Percentiles rank a stretch among this genome's conserved stretches.
These are phyloP conservation scores for Brachionichthys hirsutus DNA, from an alignment of 2,113 vertebrate genomes.

Conservation along the genomic window DNA sequence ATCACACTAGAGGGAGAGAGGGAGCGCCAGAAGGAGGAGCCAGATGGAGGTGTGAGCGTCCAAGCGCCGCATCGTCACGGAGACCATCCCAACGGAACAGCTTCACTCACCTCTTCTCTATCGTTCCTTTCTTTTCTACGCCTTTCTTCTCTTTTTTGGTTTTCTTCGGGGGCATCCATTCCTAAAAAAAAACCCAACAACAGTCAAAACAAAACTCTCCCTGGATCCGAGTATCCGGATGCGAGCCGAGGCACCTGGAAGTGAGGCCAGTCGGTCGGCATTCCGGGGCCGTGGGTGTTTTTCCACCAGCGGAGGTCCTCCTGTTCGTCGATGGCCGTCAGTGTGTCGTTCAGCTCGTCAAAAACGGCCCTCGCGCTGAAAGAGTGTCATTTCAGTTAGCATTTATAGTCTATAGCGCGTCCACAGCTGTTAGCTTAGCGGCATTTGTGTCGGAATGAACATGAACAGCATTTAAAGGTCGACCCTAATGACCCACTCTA, in stretches of 20 bases:
- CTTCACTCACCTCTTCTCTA: slow-evolving; percentile 73
- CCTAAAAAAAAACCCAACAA: slow-evolving; percentile 49
- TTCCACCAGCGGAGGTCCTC: slow-evolving; percentile 85
- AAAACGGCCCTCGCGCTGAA: slow-evolving; percentile 70
- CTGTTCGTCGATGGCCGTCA: slow-evolving; percentile 76
- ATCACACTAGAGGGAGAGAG: slow-evolving; percentile 49
- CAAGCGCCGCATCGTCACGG: neutral
- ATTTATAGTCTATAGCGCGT: no score
- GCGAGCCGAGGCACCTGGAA: slow-evolving; percentile 71
- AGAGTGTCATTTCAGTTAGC: neutral
- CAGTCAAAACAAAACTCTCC: neutral
- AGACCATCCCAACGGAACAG: neutral
- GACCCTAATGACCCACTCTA: neutral
- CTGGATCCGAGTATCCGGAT: neutral
- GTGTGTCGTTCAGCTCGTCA: slow-evolving; percentile 73
- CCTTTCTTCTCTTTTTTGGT: slow-evolving; percentile 77
- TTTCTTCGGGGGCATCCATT: slow-evolving; percentile 79
- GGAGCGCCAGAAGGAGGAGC: neutral
- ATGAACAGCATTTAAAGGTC: slow-evolving; percentile 19
- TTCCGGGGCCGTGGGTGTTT: slow-evolving; percentile 81
- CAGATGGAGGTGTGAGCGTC: neutral
- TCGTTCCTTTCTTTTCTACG: slow-evolving; percentile 65
- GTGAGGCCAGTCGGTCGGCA: slow-evolving; percentile 85
- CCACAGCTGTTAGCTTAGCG: neutral
- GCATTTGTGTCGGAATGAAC: no score